These are phyloP conservation scores for Philaethria dido DNA, from an alignment of 2,888 invertebrate genomes.

Conservation along the genomic window DNA sequence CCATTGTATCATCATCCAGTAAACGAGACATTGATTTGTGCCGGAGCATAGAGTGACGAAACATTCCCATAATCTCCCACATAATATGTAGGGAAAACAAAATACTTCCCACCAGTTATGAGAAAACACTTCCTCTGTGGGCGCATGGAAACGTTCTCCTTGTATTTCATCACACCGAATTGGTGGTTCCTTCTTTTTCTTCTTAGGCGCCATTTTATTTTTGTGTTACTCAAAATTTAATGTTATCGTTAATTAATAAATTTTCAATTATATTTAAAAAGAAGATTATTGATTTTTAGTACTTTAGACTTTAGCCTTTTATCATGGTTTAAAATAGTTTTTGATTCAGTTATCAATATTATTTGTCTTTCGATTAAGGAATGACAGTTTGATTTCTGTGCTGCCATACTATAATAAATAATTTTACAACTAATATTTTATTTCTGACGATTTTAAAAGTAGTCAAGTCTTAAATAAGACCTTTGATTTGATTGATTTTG, in stretches of 20 bases:
- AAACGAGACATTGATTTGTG: constrained; percentile 67
- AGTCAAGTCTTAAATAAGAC: no score
- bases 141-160: constrained; percentile 60
- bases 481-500: no score
- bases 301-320: background rate
- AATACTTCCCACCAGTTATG: constrained; percentile 73
- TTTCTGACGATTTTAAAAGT: no score
- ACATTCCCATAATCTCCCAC: constrained; percentile 63
- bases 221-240: background rate
- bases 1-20: constrained; percentile 74
- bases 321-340: background rate
- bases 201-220: constrained; percentile 55
- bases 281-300: background rate
- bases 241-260: background rate
- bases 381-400: background rate
- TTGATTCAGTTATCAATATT: background rate
- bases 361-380: background rate
- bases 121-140: constrained; percentile 59
- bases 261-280: background rate
- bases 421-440: no score
- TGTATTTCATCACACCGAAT: constrained; percentile 57
- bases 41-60: constrained; percentile 64
- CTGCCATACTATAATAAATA: background rate
- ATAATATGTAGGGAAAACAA: constrained; percentile 70
- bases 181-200: constrained; percentile 47